Conservation (phyloP, 2,888 invertebrate species). For the Atrina japonica region DNA sequence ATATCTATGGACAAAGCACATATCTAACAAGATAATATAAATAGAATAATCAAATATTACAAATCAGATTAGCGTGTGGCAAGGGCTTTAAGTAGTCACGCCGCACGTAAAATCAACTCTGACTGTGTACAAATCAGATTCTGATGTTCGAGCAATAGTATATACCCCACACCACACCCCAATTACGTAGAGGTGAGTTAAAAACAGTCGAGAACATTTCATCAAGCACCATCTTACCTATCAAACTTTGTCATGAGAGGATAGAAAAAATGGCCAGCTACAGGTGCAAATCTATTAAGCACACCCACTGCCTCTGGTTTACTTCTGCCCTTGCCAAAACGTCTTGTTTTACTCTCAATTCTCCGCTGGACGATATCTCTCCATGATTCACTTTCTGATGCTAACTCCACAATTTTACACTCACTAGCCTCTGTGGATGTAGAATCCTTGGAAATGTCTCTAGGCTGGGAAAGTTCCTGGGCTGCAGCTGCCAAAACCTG, state of each 20-base stretch:
- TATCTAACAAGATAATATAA: neutral
- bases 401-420: conserved; percentile 78
- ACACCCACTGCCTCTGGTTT: conserved; percentile 78
- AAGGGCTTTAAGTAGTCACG: too few species aligned
- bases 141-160: too few species aligned
- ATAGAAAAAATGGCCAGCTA: conserved; percentile 92
- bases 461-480: conserved; percentile 73
- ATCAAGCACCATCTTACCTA: conserved; percentile 54
- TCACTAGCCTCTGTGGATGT: conserved; percentile 76
- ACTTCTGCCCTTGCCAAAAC: conserved; percentile 82
- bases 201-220: too few species aligned
- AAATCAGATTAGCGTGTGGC: too few species aligned
- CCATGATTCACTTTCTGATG: conserved; percentile 59
- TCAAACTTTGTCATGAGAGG: conserved; percentile 82
- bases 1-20: too few species aligned
- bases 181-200: too few species aligned
- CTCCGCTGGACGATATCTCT: conserved; percentile 87
- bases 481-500: conserved; percentile 75
- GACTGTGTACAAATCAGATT: neutral
- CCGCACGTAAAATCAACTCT: too few species aligned
- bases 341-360: conserved; percentile 88
- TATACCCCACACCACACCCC: too few species aligned
- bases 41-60: too few species aligned
- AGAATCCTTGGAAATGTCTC: conserved; percentile 32
- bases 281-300: conserved; percentile 87